phyloP scores from a whole-genome alignment of 2,113 vertebrate species.

The Zapornia atra region DNA sequence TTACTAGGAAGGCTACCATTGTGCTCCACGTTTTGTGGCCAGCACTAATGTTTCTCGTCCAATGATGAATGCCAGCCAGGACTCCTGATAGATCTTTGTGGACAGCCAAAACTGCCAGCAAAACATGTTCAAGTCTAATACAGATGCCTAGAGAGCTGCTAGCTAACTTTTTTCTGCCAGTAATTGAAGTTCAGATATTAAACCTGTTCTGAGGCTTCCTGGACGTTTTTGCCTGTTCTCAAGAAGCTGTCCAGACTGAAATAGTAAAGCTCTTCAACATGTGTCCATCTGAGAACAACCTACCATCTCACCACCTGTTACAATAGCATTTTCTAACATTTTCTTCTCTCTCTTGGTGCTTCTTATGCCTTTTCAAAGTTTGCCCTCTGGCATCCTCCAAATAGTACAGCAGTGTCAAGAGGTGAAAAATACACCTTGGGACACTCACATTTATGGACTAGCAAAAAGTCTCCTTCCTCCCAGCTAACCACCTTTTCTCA shows the following conservation, averaged over 20 bases:
- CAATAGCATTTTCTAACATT: neutral
- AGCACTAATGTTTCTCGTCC: neutral
- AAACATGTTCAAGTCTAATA: neutral
- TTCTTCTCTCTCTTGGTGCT: slow-evolving; percentile 14
- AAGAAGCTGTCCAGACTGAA: slow-evolving; percentile 7
- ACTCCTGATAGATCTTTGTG: neutral
- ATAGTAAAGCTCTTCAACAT: slow-evolving; percentile 1
- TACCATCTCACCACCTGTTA: slow-evolving; percentile 28
- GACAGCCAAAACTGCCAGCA: neutral
- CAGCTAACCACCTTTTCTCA: neutral
- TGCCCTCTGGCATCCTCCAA: slow-evolving; percentile 15
- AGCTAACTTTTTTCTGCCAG: neutral
- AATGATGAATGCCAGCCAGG: neutral
- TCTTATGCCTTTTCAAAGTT: neutral
- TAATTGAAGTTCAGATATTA: neutral
- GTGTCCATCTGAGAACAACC: neutral
- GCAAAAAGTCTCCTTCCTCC: neutral
- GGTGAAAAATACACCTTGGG: neutral
- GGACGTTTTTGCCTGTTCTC: neutral
- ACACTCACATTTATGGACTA: neutral
- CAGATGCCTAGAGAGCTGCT: neutral
- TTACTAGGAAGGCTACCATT: neutral
- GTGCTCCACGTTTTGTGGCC: neutral
- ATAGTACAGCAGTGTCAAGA: neutral
- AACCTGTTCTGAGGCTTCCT: neutral